Evolutionary conservation across 2,113 vertebrate species (phyloP).

Genomic region (Phyllostomus discolor): DNA sequence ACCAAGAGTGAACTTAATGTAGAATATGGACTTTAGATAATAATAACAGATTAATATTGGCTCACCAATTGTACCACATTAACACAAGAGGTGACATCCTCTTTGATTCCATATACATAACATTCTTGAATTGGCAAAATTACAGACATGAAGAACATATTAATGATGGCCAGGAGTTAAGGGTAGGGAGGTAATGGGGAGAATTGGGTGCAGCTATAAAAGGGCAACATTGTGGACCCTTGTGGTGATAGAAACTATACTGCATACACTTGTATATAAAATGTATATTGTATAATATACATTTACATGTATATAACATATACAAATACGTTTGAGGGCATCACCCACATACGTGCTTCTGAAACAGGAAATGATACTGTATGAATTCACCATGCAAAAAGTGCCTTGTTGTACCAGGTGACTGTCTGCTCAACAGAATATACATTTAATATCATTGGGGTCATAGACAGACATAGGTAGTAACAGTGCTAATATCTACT

Average conservation of each 20-base stretch:
- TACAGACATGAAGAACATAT: background rate
- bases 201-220: background rate
- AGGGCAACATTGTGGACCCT: background rate
- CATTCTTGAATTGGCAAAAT: background rate
- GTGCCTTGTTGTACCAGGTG: too few species aligned
- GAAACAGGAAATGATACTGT: background rate
- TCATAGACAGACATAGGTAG: background rate
- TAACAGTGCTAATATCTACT: background rate
- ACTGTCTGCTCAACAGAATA: background rate
- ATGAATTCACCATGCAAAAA: background rate
- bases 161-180: background rate
- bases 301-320: too few species aligned
- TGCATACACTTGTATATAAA: background rate
- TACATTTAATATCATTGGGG: background rate
- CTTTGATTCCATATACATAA: background rate
- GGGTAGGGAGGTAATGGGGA: background rate
- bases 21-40: background rate
- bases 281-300: background rate
- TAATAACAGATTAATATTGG: background rate
- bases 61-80: background rate
- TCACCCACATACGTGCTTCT: background rate
- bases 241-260: background rate
- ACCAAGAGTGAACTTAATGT: background rate
- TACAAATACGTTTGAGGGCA: too few species aligned
- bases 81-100: background rate